Base-by-base conservation (phyloP, 2,888 invertebrate genomes). In the Hyposoter didymator region DNA sequence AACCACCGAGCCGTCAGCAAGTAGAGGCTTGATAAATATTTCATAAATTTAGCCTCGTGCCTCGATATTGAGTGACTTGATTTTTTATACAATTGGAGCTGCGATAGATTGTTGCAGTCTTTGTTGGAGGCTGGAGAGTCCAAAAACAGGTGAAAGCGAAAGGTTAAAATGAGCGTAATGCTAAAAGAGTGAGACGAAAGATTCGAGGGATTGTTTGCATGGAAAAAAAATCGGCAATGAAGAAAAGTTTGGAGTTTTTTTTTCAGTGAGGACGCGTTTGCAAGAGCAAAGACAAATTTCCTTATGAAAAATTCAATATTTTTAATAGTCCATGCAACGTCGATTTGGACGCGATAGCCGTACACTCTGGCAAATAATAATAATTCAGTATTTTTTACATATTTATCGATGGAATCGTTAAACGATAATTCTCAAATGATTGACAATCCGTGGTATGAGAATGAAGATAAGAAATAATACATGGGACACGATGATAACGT, bases 41-140 rank as follows among this genome's bases (percentile, higher is more conserved):
- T 67, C 59, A 28, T 28, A 45, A 72, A 70, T 80, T 72, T 19
- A 64, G 43, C 70, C 47, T 82, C 82, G 78, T 78, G 52, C 72
- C 70, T 78, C 64, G 43, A 64, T 64, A 64, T 78, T 66, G 39
- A 55, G 74, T 78, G 52, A 78, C 39, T 82, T 75, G 76, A 35
- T 55, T n/a, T 83, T 78, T 83, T 78, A 82, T 78, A 85, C 82
- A 85, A 85, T 85, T 59, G 59, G 55, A 70, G 32, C 62, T 28
- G 43, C 66, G 66, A 45, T n/a, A 49, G 49, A 67, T 79, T 75
- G 70, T 14, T 28, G 6, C 66, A 28, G 49, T 22, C 28, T 3
- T 12, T 4, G 4, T 47, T 78, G 19, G 19, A 17, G 35, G 49
- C 64, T 35, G 66, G 55, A 19, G 6, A 43, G 45, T 52, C 19